Base-by-base conservation (phyloP, 2,888 invertebrate species). In the Lathronympha strigana region DNA sequence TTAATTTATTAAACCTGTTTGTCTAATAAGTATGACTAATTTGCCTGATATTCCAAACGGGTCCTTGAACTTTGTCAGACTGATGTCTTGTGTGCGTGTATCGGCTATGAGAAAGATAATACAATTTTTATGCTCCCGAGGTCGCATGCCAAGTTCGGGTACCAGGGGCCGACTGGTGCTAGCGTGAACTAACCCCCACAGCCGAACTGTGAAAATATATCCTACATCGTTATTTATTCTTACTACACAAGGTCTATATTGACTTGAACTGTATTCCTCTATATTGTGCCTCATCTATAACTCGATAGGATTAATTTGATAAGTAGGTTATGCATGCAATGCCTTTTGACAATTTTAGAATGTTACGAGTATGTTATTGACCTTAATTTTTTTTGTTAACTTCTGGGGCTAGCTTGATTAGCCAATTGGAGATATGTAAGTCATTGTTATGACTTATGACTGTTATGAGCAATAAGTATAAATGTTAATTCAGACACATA, bases 61-160 rank as follows among this genome's bases (percentile, higher is more conserved):
- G 54, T 66, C 66, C 66, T 66, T 66, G 66, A 66, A 66, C 66
- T 66, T 54, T 66, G 43, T 33, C 31, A 40, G 23, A 47, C 28
- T 38, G 47, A 54, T 53, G 54, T 61, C 45, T 47, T 38, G 31
- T 49, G 61, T 61, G 61, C 54, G 66, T 66, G 61, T 57, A 55
- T 64, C 45, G 36, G 53, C 38, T 54, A 70, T 73, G 74, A 73
- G 74, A 76, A 78, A 75, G 72, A 74, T 73, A 74, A 72, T 71
- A 68, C 62, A 73, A 74, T 79, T 81, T 86, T 84, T 83, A 84
- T 81, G 72, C 73, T 75, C 72, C 33, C 76, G 80, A 85, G 83
- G 84, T 89, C 87, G 89, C 90, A 88, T 89, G 90, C 73, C 78
- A 78, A 79, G 84, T 86, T 79, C 80, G 81, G 85, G 87, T 82